These are phyloP conservation scores for Hydroisotoma schaefferi DNA, from an alignment of 2,888 invertebrate species.

Conservation along the genomic window DNA sequence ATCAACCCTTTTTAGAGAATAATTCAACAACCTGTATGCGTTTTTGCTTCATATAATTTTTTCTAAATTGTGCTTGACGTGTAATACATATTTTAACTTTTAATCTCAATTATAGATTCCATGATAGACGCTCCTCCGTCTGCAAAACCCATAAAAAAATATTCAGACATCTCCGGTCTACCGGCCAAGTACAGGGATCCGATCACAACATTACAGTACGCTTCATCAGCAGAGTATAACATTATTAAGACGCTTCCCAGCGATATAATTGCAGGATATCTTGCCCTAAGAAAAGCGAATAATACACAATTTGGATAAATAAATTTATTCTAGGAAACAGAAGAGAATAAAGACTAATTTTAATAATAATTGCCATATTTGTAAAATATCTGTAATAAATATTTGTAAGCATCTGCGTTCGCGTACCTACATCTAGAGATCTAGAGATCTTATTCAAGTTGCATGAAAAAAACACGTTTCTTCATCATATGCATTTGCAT, in stretches of 20 bases:
- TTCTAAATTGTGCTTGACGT: not conserved
- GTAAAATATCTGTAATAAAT: too few relatives aligned
- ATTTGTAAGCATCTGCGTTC: too few relatives aligned
- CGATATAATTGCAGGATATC: conserved; percentile 86
- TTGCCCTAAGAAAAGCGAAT: conserved; percentile 74
- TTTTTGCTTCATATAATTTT: not conserved
- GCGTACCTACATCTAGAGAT: too few relatives aligned
- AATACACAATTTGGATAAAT: conserved; percentile 36
- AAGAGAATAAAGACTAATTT: too few relatives aligned
- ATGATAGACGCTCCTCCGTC: conserved; percentile 88
- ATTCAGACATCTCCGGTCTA: conserved; percentile 87
- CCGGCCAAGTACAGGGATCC: conserved; percentile 85
- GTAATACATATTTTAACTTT: not conserved
- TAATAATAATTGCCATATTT: too few relatives aligned
- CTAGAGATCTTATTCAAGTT: too few relatives aligned
- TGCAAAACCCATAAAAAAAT: conserved; percentile 85
- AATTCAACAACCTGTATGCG: too few relatives aligned
- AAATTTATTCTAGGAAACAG: too few relatives aligned
- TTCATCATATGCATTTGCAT: too few relatives aligned
- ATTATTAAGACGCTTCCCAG: conserved; percentile 81
- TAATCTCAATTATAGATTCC: too few relatives aligned
- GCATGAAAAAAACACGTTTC: too few relatives aligned
- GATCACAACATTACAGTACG: conserved; percentile 79
- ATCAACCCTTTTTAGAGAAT: too few relatives aligned
- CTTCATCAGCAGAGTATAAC: conserved; percentile 81